A percentile compares a stretch with the other conserved stretches of the same genome.
These are phyloP conservation scores for Leptocoma aspasia DNA, from an alignment of 2,113 vertebrate genomes.

Conservation along the genomic window DNA sequence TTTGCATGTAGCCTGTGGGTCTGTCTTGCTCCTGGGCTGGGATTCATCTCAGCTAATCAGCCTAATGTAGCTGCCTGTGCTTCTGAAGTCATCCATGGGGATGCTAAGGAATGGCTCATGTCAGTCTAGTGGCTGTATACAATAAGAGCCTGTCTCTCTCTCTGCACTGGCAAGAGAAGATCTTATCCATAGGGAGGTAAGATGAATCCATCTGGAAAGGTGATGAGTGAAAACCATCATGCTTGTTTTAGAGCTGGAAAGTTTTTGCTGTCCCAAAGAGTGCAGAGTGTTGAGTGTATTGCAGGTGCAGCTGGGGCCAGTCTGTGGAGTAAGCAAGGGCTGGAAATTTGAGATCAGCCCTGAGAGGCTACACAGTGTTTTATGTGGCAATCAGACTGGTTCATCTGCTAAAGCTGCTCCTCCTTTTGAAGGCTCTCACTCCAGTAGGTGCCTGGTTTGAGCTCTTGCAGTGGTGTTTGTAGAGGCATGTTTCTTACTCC, in stretches of 20 bases:
- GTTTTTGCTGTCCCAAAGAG: not conserved
- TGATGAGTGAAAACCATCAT: fast-evolving
- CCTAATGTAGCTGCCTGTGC: not conserved
- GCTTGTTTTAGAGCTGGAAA: not conserved
- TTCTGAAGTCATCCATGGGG: not conserved
- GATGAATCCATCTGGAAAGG: not conserved
- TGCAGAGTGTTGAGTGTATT: not conserved
- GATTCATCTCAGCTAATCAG: not conserved
- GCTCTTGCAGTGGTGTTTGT: not conserved
- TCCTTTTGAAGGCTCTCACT: not conserved
- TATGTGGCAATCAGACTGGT: fast-evolving
- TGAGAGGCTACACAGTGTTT: not conserved
- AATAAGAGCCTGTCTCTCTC: not conserved
- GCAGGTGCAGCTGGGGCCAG: not conserved
- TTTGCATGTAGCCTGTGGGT: not conserved
- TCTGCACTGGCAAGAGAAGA: not conserved
- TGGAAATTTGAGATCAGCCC: not conserved
- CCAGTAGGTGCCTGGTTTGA: not conserved
- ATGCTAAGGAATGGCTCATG: not conserved
- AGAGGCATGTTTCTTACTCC: not conserved
- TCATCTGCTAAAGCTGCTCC: not conserved
- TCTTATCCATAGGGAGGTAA: not conserved
- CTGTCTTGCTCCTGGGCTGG: not conserved
- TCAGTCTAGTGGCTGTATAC: not conserved
- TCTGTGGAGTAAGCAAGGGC: not conserved